A percentile compares a stretch with the other conserved stretches of the same genome.
Conservation (phyloP, 2,797 vertebrate species). For the Pogoniulus pusillus region DNA sequence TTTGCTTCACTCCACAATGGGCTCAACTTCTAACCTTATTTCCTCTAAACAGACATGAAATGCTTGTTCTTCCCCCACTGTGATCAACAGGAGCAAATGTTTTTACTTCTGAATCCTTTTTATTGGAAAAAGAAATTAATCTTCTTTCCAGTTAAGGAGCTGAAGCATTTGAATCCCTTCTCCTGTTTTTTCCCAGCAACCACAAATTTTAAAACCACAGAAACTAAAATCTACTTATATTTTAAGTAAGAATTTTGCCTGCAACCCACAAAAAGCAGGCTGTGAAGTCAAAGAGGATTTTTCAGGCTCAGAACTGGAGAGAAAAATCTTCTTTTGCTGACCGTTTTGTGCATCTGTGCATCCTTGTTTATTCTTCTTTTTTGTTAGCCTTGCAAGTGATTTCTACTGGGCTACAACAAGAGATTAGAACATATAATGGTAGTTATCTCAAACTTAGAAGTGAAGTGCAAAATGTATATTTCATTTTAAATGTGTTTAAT, state of each 20-base stretch:
- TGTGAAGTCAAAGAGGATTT: neutral
- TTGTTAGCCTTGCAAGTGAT: neutral
- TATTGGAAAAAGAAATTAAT: neutral
- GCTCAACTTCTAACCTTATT: neutral
- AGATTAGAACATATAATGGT: neutral
- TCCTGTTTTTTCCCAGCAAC: neutral
- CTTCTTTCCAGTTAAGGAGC: neutral
- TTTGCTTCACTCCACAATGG: neutral
- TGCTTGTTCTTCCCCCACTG: neutral
- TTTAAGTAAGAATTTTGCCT: neutral
- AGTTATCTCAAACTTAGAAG: neutral
- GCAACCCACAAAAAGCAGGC: neutral
- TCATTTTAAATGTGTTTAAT: neutral
- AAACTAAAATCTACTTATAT: conserved; percentile 21
- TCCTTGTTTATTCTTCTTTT: neutral
- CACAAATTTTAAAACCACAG: conserved; percentile 3
- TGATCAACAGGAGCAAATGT: neutral
- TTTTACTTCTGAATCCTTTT: neutral
- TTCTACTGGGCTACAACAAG: neutral
- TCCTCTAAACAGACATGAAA: neutral
- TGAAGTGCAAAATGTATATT: neutral
- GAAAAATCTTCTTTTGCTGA: neutral
- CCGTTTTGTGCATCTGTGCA: neutral
- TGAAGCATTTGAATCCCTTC: neutral
- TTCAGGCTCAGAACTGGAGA: neutral